Evolutionary conservation across 2,113 vertebrate genomes (phyloP).

Genomic region (Hydropotes inermis): DNA sequence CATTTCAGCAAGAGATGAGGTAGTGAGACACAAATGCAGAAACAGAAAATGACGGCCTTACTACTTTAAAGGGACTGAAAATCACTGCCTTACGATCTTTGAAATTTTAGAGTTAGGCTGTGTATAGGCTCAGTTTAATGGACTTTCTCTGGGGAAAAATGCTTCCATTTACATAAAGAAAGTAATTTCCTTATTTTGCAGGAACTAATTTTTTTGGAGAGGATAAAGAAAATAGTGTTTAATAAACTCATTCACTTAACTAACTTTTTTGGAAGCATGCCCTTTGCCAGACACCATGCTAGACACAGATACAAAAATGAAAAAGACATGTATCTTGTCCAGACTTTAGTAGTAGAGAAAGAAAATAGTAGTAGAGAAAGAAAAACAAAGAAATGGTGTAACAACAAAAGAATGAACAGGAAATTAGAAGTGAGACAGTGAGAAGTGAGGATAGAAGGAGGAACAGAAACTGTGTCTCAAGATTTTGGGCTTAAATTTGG

Average conservation of each 20-base stretch:
- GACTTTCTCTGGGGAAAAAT: background rate
- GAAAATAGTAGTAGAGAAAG: background rate
- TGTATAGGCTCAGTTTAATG: background rate
- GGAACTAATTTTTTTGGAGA: background rate
- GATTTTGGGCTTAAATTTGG: background rate
- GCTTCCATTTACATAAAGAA: constrained; percentile 36
- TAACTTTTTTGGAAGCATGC: background rate
- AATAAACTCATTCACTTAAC: background rate
- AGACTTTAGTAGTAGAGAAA: background rate
- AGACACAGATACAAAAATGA: background rate
- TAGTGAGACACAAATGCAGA: background rate
- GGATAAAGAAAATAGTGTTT: constrained; percentile 31
- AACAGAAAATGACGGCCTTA: constrained; percentile 4
- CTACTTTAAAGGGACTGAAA: background rate
- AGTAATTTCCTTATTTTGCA: constrained; percentile 14
- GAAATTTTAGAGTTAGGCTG: constrained; percentile 41
- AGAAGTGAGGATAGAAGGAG: background rate
- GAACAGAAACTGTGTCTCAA: background rate
- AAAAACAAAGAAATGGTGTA: background rate
- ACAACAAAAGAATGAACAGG: background rate
- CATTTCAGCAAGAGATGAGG: constrained; percentile 33
- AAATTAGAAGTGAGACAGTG: background rate
- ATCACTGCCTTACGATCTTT: background rate
- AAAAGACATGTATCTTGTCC: background rate
- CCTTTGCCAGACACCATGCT: background rate